A percentile compares a stretch with the other conserved stretches of the same genome.
Conservation (phyloP, 2,113 vertebrate species). For the Pachypanchax playfairii region DNA sequence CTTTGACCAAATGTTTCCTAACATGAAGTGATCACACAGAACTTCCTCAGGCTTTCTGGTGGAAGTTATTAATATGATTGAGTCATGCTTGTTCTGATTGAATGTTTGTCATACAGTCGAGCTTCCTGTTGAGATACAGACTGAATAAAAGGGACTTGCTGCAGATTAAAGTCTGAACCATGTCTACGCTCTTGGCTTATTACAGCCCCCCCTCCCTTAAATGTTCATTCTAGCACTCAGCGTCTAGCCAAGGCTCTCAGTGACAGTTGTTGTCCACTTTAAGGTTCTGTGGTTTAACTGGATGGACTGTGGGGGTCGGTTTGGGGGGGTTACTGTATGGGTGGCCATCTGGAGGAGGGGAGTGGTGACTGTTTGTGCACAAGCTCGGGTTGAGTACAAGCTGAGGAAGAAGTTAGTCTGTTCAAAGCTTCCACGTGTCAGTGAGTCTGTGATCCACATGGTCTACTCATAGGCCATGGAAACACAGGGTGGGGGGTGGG, state of each 20-base stretch:
- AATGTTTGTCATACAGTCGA: constrained; percentile 2
- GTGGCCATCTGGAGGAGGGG: constrained; percentile 74
- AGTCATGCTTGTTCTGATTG: not conserved
- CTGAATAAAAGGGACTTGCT: constrained; percentile 20
- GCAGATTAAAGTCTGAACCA: constrained; percentile 25
- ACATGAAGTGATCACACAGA: not conserved
- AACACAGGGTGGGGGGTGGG: too few species aligned
- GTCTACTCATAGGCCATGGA: too few species aligned
- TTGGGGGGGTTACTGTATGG: constrained; percentile 61
- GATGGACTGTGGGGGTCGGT: constrained; percentile 34
- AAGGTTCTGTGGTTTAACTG: constrained; percentile 71
- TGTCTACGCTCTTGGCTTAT: constrained; percentile 30
- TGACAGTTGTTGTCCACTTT: constrained; percentile 76
- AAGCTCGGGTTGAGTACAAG: constrained; percentile 13
- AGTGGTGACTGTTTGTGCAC: constrained; percentile 26
- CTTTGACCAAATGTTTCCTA: not conserved
- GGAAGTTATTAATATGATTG: not conserved
- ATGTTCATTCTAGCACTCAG: constrained; percentile 17
- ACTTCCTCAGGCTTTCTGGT: not conserved
- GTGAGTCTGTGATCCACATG: not conserved
- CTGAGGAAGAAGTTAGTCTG: constrained; percentile 9
- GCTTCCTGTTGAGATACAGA: constrained; percentile 2
- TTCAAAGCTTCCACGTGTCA: not conserved
- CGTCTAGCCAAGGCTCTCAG: constrained; percentile 54
- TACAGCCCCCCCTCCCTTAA: not conserved